Evolutionary conservation across 1,140 invertebrate genomes (phyloP), one percentile per base, ranked within the genome.

Genomic region (Acromyrmex heyeri): DNA sequence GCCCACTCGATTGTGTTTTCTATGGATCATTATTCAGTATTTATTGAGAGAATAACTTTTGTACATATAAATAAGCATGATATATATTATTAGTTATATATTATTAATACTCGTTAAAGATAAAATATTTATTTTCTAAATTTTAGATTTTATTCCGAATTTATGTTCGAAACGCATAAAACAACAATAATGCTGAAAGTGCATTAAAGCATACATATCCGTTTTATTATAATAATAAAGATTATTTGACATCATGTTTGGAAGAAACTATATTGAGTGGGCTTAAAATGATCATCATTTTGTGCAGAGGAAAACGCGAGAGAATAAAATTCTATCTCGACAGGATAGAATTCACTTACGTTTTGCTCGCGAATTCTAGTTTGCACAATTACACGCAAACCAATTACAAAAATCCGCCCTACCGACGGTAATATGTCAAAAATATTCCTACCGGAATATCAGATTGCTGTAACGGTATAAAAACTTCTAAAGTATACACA

Each of bases 371-470:
- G 79, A 50, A 85, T 87, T 89, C 70, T 64, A 64, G 53, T 91
- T 88, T 88, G 89, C 87, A 87, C 89, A 91, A 81, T 91, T 76
- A 61, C 24, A 61, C 85, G 12, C 81, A 87, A 69, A 88, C 38
- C 44, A 89, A 86, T 91, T 91, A 91, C 87, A 75, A 93, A 75
- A 92, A 94, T 94, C 92, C 93, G 92, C 93, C 92, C 93, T 90
- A 72, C 86, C 85, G 70, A 93, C 88, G 87, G 92, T 91, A 50
- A 89, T 87, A 83, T 93, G 83, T 93, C 88, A 91, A 90, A 79
- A 90, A 88, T 94, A 93, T 93, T 94, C 91, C 92, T 93, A 93
- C 88, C 86, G 64, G 79, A 93, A 87, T 86, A 93, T 90, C 89
- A 91, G 86, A 88, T 87, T 89, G 92, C 48, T 89, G 85, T 90